Evolutionary conservation across 2,888 invertebrate genomes (phyloP).

Genomic region (Cheiracanthium punctorium): DNA sequence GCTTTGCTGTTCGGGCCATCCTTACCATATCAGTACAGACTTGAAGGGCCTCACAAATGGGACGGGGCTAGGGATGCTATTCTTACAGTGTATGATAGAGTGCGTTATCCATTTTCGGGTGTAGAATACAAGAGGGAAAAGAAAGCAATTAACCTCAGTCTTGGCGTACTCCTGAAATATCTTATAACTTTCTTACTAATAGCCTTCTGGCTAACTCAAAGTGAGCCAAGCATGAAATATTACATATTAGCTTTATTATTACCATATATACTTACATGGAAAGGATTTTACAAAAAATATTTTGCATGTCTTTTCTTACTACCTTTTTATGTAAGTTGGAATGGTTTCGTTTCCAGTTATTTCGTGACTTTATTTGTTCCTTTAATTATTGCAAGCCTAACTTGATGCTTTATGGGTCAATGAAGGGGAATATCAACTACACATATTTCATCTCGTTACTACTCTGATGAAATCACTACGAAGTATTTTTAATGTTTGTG

Average conservation of each 20-base stretch:
- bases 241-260: conserved; percentile 43
- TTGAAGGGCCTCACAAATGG: conserved; percentile 68
- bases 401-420: too few relatives aligned
- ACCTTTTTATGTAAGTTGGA: conserved; percentile 45
- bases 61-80: conserved; percentile 64
- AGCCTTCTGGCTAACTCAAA: conserved; percentile 44
- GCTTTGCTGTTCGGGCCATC: conserved; percentile 58
- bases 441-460: too few relatives aligned
- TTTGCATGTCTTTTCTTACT: conserved; percentile 39
- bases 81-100: conserved; percentile 53
- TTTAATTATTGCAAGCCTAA: conserved; percentile 30
- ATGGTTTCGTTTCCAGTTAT: conserved; percentile 47
- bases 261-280: conserved; percentile 47
- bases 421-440: too few relatives aligned
- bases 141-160: not conserved
- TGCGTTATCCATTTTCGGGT: conserved; percentile 36
- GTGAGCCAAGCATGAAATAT: conserved; percentile 27
- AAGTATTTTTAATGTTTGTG: too few relatives aligned
- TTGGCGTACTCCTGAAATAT: conserved; percentile 33
- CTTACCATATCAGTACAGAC: conserved; percentile 66
- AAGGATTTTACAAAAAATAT: conserved; percentile 54
- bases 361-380: conserved; percentile 54
- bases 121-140: conserved; percentile 1
- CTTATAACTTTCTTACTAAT: conserved; percentile 32
- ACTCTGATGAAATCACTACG: too few relatives aligned